These are phyloP conservation scores for Adela reaumurella DNA, from an alignment of 2,888 invertebrate genomes.

Conservation along the genomic window DNA sequence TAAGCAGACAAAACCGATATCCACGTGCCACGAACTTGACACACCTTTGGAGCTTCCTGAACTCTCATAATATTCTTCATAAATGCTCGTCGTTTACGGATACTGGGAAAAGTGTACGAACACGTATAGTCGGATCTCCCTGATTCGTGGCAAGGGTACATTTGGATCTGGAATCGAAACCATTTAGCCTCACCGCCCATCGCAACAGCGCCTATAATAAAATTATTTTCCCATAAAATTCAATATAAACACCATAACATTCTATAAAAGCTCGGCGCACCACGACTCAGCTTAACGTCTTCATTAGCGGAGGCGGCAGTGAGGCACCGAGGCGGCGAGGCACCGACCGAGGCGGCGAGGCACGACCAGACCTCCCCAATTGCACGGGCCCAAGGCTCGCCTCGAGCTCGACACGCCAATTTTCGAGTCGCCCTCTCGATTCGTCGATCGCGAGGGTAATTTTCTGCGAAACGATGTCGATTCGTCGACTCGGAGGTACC, in stretches of 20 bases:
- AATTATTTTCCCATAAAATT: conserved; percentile 46
- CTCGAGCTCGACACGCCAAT: conserved; percentile 21
- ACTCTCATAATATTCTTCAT: too few species aligned
- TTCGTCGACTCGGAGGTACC: neutral
- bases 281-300: conserved; percentile 47
- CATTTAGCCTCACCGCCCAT: conserved; percentile 28
- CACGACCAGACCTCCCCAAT: conserved; percentile 35
- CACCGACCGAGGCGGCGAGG: conserved; percentile 6
- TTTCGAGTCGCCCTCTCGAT: conserved; percentile 34
- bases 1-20: too few species aligned
- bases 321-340: conserved; percentile 7
- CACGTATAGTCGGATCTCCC: too few species aligned
- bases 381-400: conserved; percentile 21
- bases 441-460: conserved; percentile 17
- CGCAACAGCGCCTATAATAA: conserved; percentile 20
- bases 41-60: too few species aligned
- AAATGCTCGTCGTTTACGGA: too few species aligned
- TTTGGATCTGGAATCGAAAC: too few species aligned
- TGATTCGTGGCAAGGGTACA: too few species aligned
- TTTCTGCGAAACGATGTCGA: neutral
- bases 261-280: conserved; percentile 32
- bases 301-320: conserved; percentile 28
- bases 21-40: too few species aligned
- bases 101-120: too few species aligned
- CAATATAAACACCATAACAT: conserved; percentile 42